A percentile compares a stretch with the other conserved stretches of the same genome.
Conservation (phyloP, 2,113 vertebrate species). For the Tylochromis polylepis region DNA sequence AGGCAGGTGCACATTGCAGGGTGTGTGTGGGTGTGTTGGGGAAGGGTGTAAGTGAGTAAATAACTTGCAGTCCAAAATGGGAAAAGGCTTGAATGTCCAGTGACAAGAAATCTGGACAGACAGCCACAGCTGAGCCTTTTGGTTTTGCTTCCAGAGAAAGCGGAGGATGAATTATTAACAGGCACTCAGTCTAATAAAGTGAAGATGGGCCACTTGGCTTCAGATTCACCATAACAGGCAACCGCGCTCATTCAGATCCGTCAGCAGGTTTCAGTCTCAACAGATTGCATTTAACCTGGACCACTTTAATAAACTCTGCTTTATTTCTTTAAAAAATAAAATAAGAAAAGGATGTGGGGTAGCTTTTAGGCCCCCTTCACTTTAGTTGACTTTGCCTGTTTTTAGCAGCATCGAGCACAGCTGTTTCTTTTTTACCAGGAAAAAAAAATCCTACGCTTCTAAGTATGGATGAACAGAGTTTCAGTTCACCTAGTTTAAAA, state of each 20-base stretch:
- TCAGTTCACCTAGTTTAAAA: neutral
- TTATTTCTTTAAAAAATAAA: neutral
- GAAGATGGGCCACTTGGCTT: conserved; percentile 31
- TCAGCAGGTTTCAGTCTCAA: neutral
- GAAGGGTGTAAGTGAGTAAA: conserved; percentile 30
- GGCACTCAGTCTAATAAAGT: conserved; percentile 29
- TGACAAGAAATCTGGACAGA: conserved; percentile 37
- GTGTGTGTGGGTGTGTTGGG: neutral
- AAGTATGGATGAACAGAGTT: neutral
- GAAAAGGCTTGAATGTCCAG: conserved; percentile 29
- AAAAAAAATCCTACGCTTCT: neutral
- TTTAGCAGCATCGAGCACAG: neutral
- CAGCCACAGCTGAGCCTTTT: conserved; percentile 44
- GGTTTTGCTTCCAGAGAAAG: conserved; percentile 35
- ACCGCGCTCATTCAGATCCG: neutral
- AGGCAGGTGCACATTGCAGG: conserved; percentile 32
- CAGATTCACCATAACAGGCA: neutral
- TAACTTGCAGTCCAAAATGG: conserved; percentile 31
- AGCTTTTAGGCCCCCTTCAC: neutral
- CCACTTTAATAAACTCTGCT: neutral
- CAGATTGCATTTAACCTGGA: neutral
- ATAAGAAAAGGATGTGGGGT: neutral
- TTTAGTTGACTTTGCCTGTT: neutral
- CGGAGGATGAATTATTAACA: conserved; percentile 54
- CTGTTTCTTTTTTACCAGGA: neutral